Conservation (phyloP, 2,888 invertebrate species). For the Glaucopsyche alexis region DNA sequence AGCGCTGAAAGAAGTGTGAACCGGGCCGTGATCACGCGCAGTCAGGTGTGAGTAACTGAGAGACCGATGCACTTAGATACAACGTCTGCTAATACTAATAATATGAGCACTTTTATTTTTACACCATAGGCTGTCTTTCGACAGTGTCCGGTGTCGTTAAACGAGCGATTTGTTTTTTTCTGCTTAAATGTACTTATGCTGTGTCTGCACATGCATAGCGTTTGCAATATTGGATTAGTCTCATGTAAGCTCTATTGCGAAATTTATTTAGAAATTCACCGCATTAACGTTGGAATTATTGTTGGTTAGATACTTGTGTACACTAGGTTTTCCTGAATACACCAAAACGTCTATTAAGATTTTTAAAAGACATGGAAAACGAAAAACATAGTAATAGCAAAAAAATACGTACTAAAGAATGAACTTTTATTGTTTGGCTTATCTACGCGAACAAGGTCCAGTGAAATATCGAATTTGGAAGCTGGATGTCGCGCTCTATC, state of each 20-base stretch:
- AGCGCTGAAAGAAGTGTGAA: slow-evolving; percentile 72
- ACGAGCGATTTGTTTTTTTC: slow-evolving; percentile 3
- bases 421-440: not conserved
- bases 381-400: no score
- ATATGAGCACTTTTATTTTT: slow-evolving; percentile 56
- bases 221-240: not conserved
- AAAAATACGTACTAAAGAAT: not conserved
- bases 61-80: slow-evolving; percentile 63
- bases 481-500: slow-evolving; percentile 41
- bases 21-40: slow-evolving; percentile 65
- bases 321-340: not conserved
- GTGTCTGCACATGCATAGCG: not conserved
- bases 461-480: slow-evolving; percentile 41
- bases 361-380: no score
- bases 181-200: not conserved
- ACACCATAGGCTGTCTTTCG: slow-evolving; percentile 48
- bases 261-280: not conserved
- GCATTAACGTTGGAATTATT: not conserved
- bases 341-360: no score
- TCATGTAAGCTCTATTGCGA: not conserved
- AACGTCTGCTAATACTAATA: slow-evolving; percentile 69
- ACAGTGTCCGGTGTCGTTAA: slow-evolving; percentile 13
- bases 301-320: no score
- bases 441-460: slow-evolving; percentile 35
- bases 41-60: slow-evolving; percentile 67